Base-by-base conservation (phyloP, 1,140 invertebrate genomes). In the Heliconius eleuchia region DNA sequence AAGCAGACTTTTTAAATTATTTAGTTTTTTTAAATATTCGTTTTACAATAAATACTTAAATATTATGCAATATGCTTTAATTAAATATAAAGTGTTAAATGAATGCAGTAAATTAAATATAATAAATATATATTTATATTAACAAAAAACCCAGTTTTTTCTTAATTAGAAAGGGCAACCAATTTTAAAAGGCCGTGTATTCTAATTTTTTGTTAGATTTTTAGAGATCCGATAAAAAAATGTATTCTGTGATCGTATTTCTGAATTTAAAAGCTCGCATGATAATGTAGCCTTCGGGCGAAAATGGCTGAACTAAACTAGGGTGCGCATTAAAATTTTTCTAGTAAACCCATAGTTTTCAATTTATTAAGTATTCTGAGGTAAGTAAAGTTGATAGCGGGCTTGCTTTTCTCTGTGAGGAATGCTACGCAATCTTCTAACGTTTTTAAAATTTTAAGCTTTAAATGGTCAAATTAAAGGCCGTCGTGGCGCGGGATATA, bases 341-440 rank as follows among this genome's bases (percentile, higher is more conserved):
- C 42, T 23, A 73, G 30, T 78, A 55, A 46, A 74, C 37, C 55
- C 39, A 73, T 74, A 78, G 71, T 74, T 78, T 78, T 78, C 72
- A 78, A 78, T 78, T 78, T 66, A 73, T 78, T 78, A 78, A 73
- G 50, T 78, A 73, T 72, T 71, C 27, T 60, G 34, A 78, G 71
- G 50, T 66, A 66, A 34, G 70, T 71, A 23, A 27, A 66, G 60
- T 66, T 66, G 60, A 27, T 16, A 30, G 9, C 23, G 8, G 27
- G 60, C 27, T 19, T n/a, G n/a, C 57, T n/a, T 57, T 57, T 23
- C 55, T 57, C 55, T 66, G 60, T 30, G 60, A 66, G 27, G 27
- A 30, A 66, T 66, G 60, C 27, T 66, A 16, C 60, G 3, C 23
- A 66, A 66, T 66, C 60, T 66, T 66, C 30, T 27, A 66, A 66